These are phyloP conservation scores for Drosophila demipolita DNA, from an alignment of 2,888 invertebrate genomes.

Conservation along the genomic window DNA sequence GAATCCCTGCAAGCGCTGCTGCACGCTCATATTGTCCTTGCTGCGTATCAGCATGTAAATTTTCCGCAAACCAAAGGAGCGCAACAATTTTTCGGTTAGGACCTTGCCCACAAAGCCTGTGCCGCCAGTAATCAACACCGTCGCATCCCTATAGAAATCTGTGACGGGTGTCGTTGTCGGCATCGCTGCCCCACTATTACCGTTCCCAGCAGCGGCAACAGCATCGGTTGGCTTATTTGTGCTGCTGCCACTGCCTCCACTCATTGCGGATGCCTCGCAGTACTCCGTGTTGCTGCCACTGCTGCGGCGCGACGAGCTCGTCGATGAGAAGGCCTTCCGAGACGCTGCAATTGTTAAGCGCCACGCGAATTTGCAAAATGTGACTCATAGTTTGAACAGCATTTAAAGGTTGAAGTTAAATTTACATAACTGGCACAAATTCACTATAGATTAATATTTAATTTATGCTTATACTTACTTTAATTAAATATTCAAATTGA, in stretches of 20 bases:
- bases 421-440: background rate
- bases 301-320: slow-evolving; percentile 63
- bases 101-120: slow-evolving; percentile 85
- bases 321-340: slow-evolving; percentile 71
- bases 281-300: slow-evolving; percentile 43
- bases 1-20: slow-evolving; percentile 82
- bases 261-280: slow-evolving; percentile 46
- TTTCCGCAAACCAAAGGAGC: slow-evolving; percentile 82
- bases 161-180: slow-evolving; percentile 73
- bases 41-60: slow-evolving; percentile 85
- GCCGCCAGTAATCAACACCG: slow-evolving; percentile 85
- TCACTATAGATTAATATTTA: background rate
- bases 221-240: background rate
- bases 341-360: slow-evolving; percentile 17
- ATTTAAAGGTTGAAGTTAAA: background rate
- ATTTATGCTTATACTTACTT: background rate
- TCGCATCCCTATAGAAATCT: slow-evolving; percentile 84
- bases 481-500: background rate
- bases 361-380: slow-evolving; percentile 16
- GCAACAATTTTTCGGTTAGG: slow-evolving; percentile 84
- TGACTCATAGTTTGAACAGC: slow-evolving; percentile 5
- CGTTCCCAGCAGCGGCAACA: slow-evolving; percentile 22
- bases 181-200: slow-evolving; percentile 15
- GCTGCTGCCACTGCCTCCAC: slow-evolving; percentile 4
- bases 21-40: slow-evolving; percentile 83